Percentiles rank a stretch among this genome's conserved stretches.
Conservation (phyloP, 2,113 vertebrate genomes). For the Rhynchomys soricoides region DNA sequence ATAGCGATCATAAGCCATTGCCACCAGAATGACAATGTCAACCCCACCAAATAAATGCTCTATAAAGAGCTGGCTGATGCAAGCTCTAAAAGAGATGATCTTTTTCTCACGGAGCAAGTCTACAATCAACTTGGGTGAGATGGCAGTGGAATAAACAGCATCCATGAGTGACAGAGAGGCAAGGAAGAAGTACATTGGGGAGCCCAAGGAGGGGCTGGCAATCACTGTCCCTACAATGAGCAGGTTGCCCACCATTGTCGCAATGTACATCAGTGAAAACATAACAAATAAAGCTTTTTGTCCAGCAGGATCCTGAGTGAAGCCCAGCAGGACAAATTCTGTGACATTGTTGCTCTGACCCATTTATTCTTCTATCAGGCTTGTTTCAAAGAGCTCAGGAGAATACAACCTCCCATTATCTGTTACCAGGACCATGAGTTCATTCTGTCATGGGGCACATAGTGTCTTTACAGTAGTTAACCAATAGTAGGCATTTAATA, state of each 20-base stretch:
- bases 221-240: slow-evolving; percentile 18
- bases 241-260: slow-evolving; percentile 63
- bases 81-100: slow-evolving; percentile 56
- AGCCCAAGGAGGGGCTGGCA: not conserved
- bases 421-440: not conserved
- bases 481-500: not conserved
- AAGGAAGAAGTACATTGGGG: slow-evolving; percentile 63
- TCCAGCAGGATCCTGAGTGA: not conserved
- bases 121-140: slow-evolving; percentile 65
- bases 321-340: slow-evolving; percentile 51
- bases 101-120: slow-evolving; percentile 1
- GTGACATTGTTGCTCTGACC: slow-evolving; percentile 52
- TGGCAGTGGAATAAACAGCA: slow-evolving; percentile 50
- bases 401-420: not conserved
- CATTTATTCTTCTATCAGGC: not conserved
- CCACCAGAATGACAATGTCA: slow-evolving; percentile 67
- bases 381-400: not conserved
- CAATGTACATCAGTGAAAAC: slow-evolving; percentile 62
- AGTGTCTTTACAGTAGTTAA: not conserved
- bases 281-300: slow-evolving; percentile 31
- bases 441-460: too few relatives aligned
- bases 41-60: slow-evolving; percentile 53
- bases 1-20: slow-evolving; percentile 57
- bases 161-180: slow-evolving; percentile 3
- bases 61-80: slow-evolving; percentile 71